phyloP scores from a whole-genome alignment of 2,113 vertebrate genomes.

The Anguilla japonica region DNA sequence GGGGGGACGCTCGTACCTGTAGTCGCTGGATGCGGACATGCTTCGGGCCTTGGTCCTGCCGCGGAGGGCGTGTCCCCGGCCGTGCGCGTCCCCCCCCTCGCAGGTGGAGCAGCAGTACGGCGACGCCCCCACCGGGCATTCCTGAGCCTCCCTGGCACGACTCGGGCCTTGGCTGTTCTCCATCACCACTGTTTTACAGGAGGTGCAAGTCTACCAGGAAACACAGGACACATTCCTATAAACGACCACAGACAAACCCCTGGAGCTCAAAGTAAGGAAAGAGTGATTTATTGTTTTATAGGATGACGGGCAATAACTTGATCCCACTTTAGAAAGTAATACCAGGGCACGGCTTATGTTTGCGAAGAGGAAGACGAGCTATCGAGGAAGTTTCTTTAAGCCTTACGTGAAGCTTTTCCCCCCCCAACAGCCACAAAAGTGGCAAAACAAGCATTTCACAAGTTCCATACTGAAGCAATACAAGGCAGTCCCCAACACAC shows the following conservation, averaged over 20 bases:
- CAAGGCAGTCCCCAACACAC: background rate
- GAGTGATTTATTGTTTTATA: background rate
- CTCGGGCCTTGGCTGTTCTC: constrained; percentile 60
- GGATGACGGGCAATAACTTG: background rate
- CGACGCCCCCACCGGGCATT: constrained; percentile 60
- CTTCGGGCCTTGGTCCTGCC: constrained; percentile 83
- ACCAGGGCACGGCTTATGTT: background rate
- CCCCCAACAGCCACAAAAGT: background rate
- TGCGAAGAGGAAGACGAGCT: background rate
- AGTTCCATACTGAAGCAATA: constrained; percentile 6
- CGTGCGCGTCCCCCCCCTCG: constrained; percentile 68
- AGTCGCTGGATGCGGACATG: constrained; percentile 84
- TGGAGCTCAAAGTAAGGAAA: background rate
- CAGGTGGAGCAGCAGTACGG: constrained; percentile 74
- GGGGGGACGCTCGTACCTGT: constrained; percentile 70
- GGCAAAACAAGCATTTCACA: background rate
- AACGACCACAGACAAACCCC: background rate
- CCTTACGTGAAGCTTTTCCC: background rate
- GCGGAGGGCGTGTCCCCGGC: constrained; percentile 56
- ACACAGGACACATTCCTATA: background rate
- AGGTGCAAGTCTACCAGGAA: constrained; percentile 25
- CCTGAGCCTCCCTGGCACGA: constrained; percentile 50
- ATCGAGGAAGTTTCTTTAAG: background rate
- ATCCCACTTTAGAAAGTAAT: background rate
- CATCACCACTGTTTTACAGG: constrained; percentile 58